These are phyloP conservation scores for Babyrousa celebensis DNA, from an alignment of 2,797 vertebrate species.

Conservation along the genomic window DNA sequence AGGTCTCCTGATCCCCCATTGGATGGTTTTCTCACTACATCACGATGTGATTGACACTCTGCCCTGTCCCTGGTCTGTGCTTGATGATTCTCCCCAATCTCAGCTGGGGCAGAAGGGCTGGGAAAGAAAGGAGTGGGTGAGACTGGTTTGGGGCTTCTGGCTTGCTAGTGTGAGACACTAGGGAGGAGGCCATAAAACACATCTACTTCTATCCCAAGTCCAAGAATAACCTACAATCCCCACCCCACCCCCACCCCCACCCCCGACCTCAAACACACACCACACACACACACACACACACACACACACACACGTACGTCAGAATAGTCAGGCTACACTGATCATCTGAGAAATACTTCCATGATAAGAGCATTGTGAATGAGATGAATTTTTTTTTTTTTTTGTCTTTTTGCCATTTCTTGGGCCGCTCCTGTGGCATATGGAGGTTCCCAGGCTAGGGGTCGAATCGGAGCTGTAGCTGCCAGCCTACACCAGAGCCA, in stretches of 20 bases:
- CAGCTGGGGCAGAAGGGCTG: neutral
- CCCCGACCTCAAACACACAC: too few relatives aligned
- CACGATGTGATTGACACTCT: neutral
- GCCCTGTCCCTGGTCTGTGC: neutral
- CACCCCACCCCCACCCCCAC: too few relatives aligned
- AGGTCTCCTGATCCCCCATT: neutral
- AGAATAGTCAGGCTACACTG: neutral
- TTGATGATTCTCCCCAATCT: neutral
- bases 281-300: neutral
- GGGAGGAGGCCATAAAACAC: neutral
- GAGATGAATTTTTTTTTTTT: neutral
- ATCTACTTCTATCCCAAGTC: neutral
- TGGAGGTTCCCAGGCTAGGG: too few relatives aligned
- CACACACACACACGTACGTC: neutral
- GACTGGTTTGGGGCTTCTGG: neutral
- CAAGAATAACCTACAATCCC: neutral
- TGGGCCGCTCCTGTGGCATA: too few relatives aligned
- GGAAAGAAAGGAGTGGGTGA: neutral
- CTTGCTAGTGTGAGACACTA: neutral
- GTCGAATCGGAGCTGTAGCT: too few relatives aligned
- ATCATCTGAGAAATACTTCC: neutral
- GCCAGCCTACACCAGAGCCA: too few relatives aligned
- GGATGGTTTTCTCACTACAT: neutral
- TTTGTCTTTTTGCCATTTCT: too few relatives aligned
- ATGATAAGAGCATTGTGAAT: neutral